These are phyloP conservation scores for Brachyopa scutellaris DNA, from an alignment of 2,888 invertebrate genomes.

Conservation along the genomic window DNA sequence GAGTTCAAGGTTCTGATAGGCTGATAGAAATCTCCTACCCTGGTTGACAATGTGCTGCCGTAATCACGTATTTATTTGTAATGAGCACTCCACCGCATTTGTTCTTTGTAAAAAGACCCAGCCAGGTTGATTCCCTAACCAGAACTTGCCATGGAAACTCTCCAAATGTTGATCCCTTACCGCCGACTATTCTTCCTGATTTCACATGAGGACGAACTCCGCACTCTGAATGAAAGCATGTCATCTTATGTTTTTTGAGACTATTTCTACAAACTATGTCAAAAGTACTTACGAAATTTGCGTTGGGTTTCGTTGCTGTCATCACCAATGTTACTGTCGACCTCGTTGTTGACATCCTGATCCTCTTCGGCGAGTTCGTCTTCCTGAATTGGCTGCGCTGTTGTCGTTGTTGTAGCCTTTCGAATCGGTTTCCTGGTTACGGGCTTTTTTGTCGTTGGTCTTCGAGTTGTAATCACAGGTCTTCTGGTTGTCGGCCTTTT, in stretches of 20 bases:
- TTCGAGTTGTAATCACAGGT: constrained; percentile 77
- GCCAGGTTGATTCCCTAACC: constrained; percentile 95
- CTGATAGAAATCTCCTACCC: constrained; percentile 84
- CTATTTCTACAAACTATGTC: constrained; percentile 74
- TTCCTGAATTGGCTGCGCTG: constrained; percentile 74
- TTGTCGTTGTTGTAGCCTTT: constrained; percentile 77
- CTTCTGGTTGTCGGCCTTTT: constrained; percentile 75
- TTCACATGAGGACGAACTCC: constrained; percentile 92
- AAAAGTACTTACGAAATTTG: constrained; percentile 80
- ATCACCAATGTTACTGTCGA: constrained; percentile 53
- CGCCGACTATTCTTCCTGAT: constrained; percentile 93
- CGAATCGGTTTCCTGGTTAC: constrained; percentile 74
- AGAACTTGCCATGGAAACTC: constrained; percentile 97
- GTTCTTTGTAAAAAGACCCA: constrained; percentile 96
- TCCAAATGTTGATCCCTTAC: constrained; percentile 92
- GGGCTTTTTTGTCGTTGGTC: constrained; percentile 81
- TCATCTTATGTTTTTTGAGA: too few species aligned
- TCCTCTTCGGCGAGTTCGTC: constrained; percentile 79
- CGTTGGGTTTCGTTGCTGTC: constrained; percentile 73
- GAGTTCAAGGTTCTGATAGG: background rate
- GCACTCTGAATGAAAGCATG: constrained; percentile 87
- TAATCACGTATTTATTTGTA: constrained; percentile 92
- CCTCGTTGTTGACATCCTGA: constrained; percentile 76
- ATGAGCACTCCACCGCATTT: constrained; percentile 98
- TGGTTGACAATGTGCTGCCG: constrained; percentile 97